Percentiles rank a stretch among this genome's conserved stretches.
Evolutionary conservation across 1,140 invertebrate genomes (phyloP).

Genomic region (Neuroterus valhalla): DNA sequence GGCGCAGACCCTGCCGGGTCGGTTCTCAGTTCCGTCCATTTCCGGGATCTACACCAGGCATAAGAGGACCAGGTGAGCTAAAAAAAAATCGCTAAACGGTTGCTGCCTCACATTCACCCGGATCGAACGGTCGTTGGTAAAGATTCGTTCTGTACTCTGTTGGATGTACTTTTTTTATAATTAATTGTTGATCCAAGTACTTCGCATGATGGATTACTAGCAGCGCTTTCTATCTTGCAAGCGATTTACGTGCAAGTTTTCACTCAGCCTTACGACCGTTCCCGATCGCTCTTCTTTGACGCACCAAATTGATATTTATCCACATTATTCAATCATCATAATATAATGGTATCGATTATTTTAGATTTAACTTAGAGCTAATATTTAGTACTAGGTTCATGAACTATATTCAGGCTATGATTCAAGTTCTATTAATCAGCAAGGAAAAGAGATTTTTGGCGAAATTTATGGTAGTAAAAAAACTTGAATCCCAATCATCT

Average conservation of each 20-base stretch:
- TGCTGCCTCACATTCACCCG: slow-evolving; percentile 44
- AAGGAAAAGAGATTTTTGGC: no score
- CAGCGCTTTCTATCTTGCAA: slow-evolving; percentile 12
- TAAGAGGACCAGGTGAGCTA: slow-evolving; percentile 77
- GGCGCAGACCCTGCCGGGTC: slow-evolving; percentile 76
- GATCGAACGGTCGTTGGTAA: slow-evolving; percentile 61
- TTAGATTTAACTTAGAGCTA: background rate
- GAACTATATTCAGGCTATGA: no score
- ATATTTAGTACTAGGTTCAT: no score
- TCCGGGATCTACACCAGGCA: slow-evolving; percentile 78
- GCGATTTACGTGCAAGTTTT: slow-evolving; percentile 38
- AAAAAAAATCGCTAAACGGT: slow-evolving; percentile 20
- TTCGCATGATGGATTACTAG: slow-evolving; percentile 5
- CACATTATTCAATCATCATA: background rate
- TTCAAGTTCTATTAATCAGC: no score
- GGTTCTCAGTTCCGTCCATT: slow-evolving; percentile 75
- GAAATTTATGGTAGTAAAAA: no score
- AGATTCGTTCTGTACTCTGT: background rate
- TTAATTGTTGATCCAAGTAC: slow-evolving; percentile 19
- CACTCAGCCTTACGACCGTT: slow-evolving; percentile 54
- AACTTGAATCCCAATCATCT: no score
- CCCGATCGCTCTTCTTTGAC: slow-evolving; percentile 46
- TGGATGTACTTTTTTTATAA: background rate
- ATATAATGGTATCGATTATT: background rate
- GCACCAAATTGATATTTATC: slow-evolving; percentile 3